Evolutionary conservation across 2,888 invertebrate genomes (phyloP).

Genomic region (Sphinx pinastri): DNA sequence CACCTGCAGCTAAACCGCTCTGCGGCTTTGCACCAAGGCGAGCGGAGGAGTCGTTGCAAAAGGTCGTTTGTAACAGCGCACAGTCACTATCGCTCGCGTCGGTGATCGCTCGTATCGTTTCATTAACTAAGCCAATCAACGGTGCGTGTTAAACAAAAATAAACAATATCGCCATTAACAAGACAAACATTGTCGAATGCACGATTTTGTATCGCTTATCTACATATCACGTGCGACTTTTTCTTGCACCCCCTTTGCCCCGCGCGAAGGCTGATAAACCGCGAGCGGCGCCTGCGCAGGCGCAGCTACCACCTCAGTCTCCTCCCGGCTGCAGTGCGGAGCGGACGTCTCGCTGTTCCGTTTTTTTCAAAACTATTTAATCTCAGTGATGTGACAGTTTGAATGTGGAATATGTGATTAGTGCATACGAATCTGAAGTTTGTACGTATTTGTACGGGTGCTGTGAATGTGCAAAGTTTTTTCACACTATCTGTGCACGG

Average conservation of each 20-base stretch:
- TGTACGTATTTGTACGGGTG: conserved; percentile 40
- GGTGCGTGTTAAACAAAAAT: conserved; percentile 32
- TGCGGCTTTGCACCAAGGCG: conserved; percentile 12
- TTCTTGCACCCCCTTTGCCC: conserved; percentile 70
- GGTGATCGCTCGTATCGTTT: conserved; percentile 5
- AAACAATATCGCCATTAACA: conserved; percentile 31
- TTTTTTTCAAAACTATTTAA: conserved; percentile 32
- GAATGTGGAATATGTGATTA: conserved; percentile 31
- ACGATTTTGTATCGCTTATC: conserved; percentile 62
- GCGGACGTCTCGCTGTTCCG: conserved; percentile 52
- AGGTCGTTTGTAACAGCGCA: conserved; percentile 3
- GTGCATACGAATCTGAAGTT: conserved; percentile 5
- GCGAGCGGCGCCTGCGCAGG: conserved; percentile 64
- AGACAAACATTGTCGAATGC: conserved; percentile 44
- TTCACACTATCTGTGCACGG: conserved; percentile 50
- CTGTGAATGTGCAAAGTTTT: conserved; percentile 32
- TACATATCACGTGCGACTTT: conserved; percentile 75
- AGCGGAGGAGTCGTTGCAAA: not conserved
- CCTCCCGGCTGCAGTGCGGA: conserved; percentile 54
- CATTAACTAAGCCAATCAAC: conserved; percentile 15
- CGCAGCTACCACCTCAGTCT: conserved; percentile 75
- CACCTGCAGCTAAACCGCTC: conserved; percentile 21
- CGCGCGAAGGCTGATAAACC: conserved; percentile 77
- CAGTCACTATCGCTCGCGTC: not conserved
- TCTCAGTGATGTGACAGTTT: conserved; percentile 57